Evolutionary conservation across 2,888 invertebrate genomes (phyloP), one percentile per base, ranked within the genome.

Genomic region (Orgyia antiqua): DNA sequence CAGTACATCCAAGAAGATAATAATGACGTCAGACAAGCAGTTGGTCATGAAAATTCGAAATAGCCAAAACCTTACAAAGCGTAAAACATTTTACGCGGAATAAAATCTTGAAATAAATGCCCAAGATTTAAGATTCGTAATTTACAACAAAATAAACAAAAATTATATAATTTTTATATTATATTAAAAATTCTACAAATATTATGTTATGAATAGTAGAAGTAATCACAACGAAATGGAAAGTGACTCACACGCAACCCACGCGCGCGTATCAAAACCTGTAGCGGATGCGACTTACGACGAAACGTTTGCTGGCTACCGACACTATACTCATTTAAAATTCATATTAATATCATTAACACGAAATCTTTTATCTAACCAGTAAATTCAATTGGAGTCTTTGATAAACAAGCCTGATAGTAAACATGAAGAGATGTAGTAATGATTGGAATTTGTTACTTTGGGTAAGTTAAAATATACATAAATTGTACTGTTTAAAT

Each of bases 191-290:
- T n/a, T n/a, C n/a, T n/a, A n/a, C n/a, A n/a, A n/a, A n/a, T n/a
- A n/a, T n/a, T n/a, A n/a, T n/a, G n/a, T n/a, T n/a, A n/a, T n/a
- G n/a, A n/a, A n/a, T n/a, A n/a, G n/a, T n/a, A 51, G 45, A 47
- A 46, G 41, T 49, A 57, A 55, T 52, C 44, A 43, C 37, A 48
- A 48, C 32, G 69, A 71, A 71, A 71, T 58, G 61, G 71, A 71
- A 71, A 71, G 71, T 71, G 57, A 51, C 37, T 44, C 56, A 55
- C 58, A 54, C 60, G 51, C 51, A 39, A 10, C 11, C 12, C 5
- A 24, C 24, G 28, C 19, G 13, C 28, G 25, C 21, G 23, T 23
- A 13, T 26, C 8, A 10, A 29, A 29, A 29, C 24, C 10, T 6
- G 26, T 29, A 8, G 24, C 18, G 24, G 17, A 24, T 24, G 11